Percentiles rank a stretch among this genome's conserved stretches.
These are phyloP conservation scores for Bufo bufo DNA, from an alignment of 2,113 vertebrate genomes.

Conservation along the genomic window DNA sequence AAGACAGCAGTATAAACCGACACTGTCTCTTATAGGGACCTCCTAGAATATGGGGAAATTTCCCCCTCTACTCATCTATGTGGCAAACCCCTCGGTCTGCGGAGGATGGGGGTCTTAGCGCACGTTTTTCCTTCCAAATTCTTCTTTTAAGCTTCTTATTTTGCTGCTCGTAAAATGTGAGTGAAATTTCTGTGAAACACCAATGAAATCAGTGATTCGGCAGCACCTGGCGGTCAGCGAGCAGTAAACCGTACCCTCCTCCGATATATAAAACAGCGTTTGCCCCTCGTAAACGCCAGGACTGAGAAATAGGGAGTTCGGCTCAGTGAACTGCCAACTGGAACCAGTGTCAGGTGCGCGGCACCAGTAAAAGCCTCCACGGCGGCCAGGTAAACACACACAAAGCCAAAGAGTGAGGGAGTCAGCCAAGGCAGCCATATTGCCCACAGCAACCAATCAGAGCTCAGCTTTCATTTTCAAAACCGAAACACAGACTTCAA, in stretches of 20 bases:
- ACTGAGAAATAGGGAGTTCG: not conserved
- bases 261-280: conserved; percentile 49
- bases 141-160: conserved; percentile 20
- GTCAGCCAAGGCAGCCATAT: not conserved
- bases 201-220: conserved; percentile 33
- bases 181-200: conserved; percentile 45
- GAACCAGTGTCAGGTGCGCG: not conserved
- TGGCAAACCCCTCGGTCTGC: not conserved
- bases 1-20: not conserved
- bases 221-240: conserved; percentile 22
- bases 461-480: not conserved
- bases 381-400: not conserved
- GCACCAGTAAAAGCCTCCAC: not conserved
- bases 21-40: not conserved
- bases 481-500: not conserved
- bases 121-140: not conserved
- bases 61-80: not conserved
- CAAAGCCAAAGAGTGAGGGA: not conserved
- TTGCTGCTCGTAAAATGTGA: conserved; percentile 39
- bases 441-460: not conserved
- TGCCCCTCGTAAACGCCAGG: conserved; percentile 32
- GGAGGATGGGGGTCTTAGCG: not conserved
- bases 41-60: not conserved
- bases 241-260: conserved; percentile 36
- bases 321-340: not conserved